Percentiles rank a stretch among this genome's conserved stretches.
Conservation (phyloP, 1,140 invertebrate species). For the Parasteatoda tepidariorum region DNA sequence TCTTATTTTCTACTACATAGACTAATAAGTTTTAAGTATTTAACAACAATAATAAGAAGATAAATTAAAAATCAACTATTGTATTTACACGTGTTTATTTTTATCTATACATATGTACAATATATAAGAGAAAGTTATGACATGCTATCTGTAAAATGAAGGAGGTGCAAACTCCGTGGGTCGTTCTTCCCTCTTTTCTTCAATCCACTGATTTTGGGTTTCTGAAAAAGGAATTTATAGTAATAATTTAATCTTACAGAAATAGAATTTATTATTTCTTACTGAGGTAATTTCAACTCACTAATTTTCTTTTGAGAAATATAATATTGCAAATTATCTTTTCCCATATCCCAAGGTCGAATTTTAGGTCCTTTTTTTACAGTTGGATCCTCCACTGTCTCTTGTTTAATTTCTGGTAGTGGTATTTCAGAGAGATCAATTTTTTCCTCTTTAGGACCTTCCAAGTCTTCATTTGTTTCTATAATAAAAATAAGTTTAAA, state of each 20-base stretch:
- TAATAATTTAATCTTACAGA: not conserved
- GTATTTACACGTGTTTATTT: too few relatives aligned
- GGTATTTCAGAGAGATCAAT: slow-evolving; percentile 39
- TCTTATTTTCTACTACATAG: too few relatives aligned
- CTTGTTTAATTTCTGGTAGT: slow-evolving; percentile 8
- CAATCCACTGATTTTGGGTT: slow-evolving; percentile 40
- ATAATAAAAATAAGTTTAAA: not conserved
- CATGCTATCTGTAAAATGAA: too few relatives aligned
- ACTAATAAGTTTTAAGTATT: too few relatives aligned
- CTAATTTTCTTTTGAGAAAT: slow-evolving; percentile 37
- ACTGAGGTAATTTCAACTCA: not conserved
- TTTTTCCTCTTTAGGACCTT: not conserved
- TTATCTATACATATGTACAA: too few relatives aligned
- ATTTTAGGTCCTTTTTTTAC: slow-evolving; percentile 31
- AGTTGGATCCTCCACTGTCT: not conserved
- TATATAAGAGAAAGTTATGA: too few relatives aligned
- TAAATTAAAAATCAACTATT: too few relatives aligned
- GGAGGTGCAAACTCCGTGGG: slow-evolving; percentile 38
- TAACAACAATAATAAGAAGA: too few relatives aligned
- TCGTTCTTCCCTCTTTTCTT: slow-evolving; percentile 42
- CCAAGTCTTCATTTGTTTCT: not conserved
- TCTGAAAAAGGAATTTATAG: slow-evolving; percentile 17
- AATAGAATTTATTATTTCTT: not conserved
- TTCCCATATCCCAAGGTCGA: slow-evolving; percentile 53
- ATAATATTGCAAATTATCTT: slow-evolving; percentile 1